A percentile compares a stretch with the other conserved stretches of the same genome.
phyloP scores from a whole-genome alignment of 2,113 vertebrate genomes.

The Strigops habroptila region DNA sequence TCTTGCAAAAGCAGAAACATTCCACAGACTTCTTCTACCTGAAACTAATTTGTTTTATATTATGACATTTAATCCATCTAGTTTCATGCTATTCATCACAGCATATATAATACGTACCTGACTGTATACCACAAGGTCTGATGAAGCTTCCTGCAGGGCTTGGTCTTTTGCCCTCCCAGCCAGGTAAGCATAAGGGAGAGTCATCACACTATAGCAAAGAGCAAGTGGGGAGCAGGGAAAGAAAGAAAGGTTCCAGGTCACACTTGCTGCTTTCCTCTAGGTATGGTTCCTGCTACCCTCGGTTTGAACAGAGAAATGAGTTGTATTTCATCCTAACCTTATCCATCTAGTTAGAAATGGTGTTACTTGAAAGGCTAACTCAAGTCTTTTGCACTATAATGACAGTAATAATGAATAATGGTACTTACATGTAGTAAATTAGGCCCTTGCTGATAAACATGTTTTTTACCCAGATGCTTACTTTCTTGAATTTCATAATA shows the following conservation, averaged over 20 bases:
- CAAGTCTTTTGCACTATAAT: constrained; percentile 70
- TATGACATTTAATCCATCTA: not conserved
- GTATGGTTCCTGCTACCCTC: constrained; percentile 38
- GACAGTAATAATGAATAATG: constrained; percentile 73
- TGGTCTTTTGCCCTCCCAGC: not conserved
- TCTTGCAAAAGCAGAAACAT: not conserved
- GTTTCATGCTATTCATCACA: not conserved
- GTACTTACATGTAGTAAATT: constrained; percentile 66
- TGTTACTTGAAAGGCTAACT: constrained; percentile 73
- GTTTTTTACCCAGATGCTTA: constrained; percentile 61
- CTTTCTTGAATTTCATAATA: constrained; percentile 66
- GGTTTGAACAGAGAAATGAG: constrained; percentile 64
- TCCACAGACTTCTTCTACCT: not conserved
- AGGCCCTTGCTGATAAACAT: constrained; percentile 64
- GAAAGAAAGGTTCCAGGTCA: not conserved
- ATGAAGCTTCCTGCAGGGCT: not conserved
- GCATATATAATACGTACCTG: rapidly evolving
- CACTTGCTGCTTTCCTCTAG: not conserved
- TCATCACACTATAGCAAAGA: not conserved
- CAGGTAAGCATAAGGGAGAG: not conserved
- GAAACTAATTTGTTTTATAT: not conserved
- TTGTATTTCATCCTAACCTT: constrained; percentile 63
- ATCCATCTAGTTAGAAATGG: constrained; percentile 58
- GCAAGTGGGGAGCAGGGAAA: not conserved
- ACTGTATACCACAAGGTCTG: not conserved